Evolutionary conservation across 2,888 invertebrate genomes (phyloP).

Genomic region (Cerastis leucographa): DNA sequence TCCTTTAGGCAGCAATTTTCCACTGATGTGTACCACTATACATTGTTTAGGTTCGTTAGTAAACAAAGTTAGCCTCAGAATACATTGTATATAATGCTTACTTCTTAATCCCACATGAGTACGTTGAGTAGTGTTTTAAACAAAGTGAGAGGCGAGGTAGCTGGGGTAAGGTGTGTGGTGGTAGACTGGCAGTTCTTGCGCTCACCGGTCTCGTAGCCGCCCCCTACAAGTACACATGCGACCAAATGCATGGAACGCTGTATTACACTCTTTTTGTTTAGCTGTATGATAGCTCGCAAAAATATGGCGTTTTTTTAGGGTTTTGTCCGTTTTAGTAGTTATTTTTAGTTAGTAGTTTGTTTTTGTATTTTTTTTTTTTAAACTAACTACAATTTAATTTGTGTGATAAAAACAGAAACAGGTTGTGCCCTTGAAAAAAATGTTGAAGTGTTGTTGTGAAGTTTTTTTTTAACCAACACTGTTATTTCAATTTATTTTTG

Average conservation of each 20-base stretch:
- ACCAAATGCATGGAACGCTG: slow-evolving; percentile 27
- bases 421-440: slow-evolving; percentile 11
- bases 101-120: not conserved
- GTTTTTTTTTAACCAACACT: not conserved
- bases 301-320: not conserved
- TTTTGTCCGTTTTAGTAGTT: not conserved
- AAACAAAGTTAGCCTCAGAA: slow-evolving; percentile 11
- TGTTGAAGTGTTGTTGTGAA: no score
- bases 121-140: slow-evolving; percentile 19
- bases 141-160: slow-evolving; percentile 26
- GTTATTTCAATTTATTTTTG: slow-evolving; percentile 25
- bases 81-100: not conserved
- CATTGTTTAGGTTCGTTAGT: slow-evolving; percentile 5
- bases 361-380: not conserved
- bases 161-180: no score
- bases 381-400: not conserved
- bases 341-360: not conserved
- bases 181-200: slow-evolving; percentile 26
- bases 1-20: slow-evolving; percentile 1
- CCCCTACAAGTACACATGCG: slow-evolving; percentile 35
- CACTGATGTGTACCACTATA: not conserved
- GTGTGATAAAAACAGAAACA: not conserved
- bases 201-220: slow-evolving; percentile 1
- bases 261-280: slow-evolving; percentile 5
- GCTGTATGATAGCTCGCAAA: slow-evolving; percentile 18